phyloP scores from a whole-genome alignment of 2,113 vertebrate species.

The Festucalex cinctus region DNA sequence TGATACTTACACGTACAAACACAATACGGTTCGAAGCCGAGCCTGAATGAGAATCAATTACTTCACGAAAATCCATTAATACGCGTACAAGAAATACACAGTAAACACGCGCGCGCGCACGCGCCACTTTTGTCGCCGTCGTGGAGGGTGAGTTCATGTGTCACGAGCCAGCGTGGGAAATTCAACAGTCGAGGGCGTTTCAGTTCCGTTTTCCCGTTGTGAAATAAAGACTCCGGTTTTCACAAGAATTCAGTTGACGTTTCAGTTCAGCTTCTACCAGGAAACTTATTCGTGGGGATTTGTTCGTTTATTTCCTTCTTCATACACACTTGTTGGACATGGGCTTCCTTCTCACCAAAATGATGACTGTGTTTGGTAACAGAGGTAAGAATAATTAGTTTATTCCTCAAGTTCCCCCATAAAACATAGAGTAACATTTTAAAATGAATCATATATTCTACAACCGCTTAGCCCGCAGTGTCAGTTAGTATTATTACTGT shows the following conservation, averaged over 20 bases:
- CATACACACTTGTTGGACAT: slow-evolving; percentile 43
- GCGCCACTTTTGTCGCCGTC: not conserved
- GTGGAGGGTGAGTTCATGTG: not conserved
- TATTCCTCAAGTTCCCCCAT: not conserved
- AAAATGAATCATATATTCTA: not conserved
- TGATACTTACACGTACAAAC: not conserved
- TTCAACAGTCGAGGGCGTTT: not conserved
- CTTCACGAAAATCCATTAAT: not conserved
- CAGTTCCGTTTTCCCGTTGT: not conserved
- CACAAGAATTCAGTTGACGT: not conserved
- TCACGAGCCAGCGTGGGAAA: not conserved
- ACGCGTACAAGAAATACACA: too few relatives aligned
- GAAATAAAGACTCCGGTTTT: not conserved
- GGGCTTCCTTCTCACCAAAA: slow-evolving; percentile 73
- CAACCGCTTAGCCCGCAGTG: not conserved
- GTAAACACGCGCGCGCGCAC: not conserved
- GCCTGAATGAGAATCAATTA: not conserved
- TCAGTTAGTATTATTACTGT: not conserved
- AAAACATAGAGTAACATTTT: not conserved
- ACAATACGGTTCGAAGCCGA: not conserved
- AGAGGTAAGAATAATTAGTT: slow-evolving; percentile 53
- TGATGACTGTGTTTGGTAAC: slow-evolving; percentile 76
- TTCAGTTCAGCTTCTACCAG: not conserved
- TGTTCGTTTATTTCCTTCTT: not conserved
- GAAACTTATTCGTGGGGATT: not conserved